Base-by-base conservation (phyloP, 2,888 invertebrate species). In the Andrena hattorfiana region DNA sequence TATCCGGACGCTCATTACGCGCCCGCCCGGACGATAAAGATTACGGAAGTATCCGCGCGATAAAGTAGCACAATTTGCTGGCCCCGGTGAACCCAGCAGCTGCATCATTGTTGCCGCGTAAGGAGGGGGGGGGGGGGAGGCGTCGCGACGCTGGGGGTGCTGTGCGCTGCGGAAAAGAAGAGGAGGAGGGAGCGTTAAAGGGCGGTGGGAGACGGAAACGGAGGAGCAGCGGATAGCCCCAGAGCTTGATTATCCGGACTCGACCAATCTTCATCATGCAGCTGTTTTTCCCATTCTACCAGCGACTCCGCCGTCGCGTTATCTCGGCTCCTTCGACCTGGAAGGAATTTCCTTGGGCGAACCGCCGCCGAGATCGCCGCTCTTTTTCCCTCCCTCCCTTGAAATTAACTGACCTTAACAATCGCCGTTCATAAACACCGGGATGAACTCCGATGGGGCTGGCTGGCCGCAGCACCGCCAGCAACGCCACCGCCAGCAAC, bases 211-310 rank as follows among this genome's bases (percentile, higher is more conserved):
- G 49, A 59, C 48, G 63, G 66, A 59, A 70, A 75, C 20, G 59
- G 56, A 23, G 60, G 26, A 56, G 51, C 28, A 68, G 62, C 28
- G 76, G 82, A 75, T 79, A 76, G 82, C 77, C 51, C 23, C 56
- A 56, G 56, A 51, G 85, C 62, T 70, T 80, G 87, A 87, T 87
- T 87, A 87, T 87, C 85, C 80, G 71, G 85, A 80, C 82, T 83
- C 87, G 62, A 87, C 87, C 87, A 87, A 87, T 87, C 87, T 87
- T 87, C 87, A 83, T 86, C 84, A 78, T 81, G 87, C 86, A 87
- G 86, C 87, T 87, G 87, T 87, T 87, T 87, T 87, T 87, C 86
- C 78, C 84, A 77, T 78, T 77, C 84, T 79, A 62, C 77, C 76
- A 81, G 54, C 60, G 68, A 73, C 82, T 76, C 66, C 42, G 70